Conservation (phyloP, 2,888 invertebrate species). For the Volucella zonaria region DNA sequence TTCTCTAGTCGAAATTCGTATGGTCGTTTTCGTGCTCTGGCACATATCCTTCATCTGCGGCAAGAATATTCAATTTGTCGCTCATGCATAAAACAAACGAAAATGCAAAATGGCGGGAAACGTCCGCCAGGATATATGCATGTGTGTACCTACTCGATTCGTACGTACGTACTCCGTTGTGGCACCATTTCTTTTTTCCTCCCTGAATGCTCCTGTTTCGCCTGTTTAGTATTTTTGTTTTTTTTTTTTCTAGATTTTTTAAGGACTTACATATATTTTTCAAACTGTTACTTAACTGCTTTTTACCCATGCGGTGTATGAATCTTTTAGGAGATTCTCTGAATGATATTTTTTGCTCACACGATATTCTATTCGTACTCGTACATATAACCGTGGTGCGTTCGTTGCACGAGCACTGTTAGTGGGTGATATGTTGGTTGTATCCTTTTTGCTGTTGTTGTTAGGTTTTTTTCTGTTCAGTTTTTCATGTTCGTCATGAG, state of each 20-base stretch:
- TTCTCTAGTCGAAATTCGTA: too few relatives aligned
- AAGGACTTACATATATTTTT: constrained; percentile 53
- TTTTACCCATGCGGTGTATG: constrained; percentile 71
- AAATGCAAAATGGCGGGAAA: constrained; percentile 72
- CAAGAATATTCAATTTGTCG: constrained; percentile 73
- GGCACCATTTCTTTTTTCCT: constrained; percentile 22
- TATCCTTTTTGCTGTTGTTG: constrained; percentile 35
- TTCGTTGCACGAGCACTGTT: neutral
- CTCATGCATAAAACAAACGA: constrained; percentile 73
- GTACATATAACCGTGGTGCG: constrained; percentile 39
- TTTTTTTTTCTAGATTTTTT: constrained; percentile 12
- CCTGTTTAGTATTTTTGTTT: constrained; percentile 1
- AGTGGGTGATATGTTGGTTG: too few relatives aligned
- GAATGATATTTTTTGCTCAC: constrained; percentile 36
- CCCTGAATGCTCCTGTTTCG: neutral
- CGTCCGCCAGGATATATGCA: constrained; percentile 57
- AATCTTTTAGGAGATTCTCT: constrained; percentile 70
- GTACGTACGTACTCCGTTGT: constrained; percentile 11
- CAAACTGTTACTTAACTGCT: constrained; percentile 73
- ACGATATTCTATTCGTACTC: constrained; percentile 21
- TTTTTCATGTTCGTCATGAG: constrained; percentile 45
- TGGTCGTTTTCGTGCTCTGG: neutral
- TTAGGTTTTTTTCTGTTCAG: constrained; percentile 24
- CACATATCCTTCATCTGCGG: constrained; percentile 71
- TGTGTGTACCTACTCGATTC: constrained; percentile 14